Base-by-base conservation (phyloP, 2,797 vertebrate genomes). In the Pangasius larnaudii region DNA sequence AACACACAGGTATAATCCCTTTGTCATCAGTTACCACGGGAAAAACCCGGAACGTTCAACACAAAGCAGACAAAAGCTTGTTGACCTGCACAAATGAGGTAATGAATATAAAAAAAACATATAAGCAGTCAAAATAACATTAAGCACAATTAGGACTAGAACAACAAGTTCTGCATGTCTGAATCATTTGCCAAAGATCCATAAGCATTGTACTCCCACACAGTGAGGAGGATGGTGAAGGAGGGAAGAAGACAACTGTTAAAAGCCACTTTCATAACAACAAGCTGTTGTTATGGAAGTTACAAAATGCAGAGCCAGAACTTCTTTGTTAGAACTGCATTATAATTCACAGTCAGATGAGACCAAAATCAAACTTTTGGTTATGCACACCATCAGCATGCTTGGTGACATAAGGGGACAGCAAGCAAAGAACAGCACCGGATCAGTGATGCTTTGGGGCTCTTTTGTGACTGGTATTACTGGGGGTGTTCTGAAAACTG, bases 261-360 rank as follows among this genome's bases (percentile, higher is more conserved):
- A 58, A 78, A 79, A 24, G 33, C 30, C 53, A 58, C 77, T 58
- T 79, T 58, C 53, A 58, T 58, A 79, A 79, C 77, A 58, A 24
- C 77, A 36, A 33, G n/a, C 49, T 79, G 51, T 16, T 51, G 42
- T 79, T 33, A 51, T n/a, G 24, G 16, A 75, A n/a, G 46, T n/a
- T 75, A 75, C 2, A 30, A 78, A 53, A 53, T 19, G 2, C 75
- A 53, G 49, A 18, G 11, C 7, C 75, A 53, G n/a, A 30, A 53
- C 49, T 51, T 46, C 24, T 18, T 11, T 11, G 3, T 27, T 18
- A 19, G 7, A n/a, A 14, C 13, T 2, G 18, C 5, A 1, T 13
- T 75, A 6, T 30, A 78, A 7, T 2, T 8, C 27, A 1, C 16
- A 6, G 46, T 51, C 46, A 11, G 69, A 46, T 2, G 13, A 53